Evolutionary conservation across 2,113 vertebrate species (phyloP).

Genomic region (Pandion haliaetus): DNA sequence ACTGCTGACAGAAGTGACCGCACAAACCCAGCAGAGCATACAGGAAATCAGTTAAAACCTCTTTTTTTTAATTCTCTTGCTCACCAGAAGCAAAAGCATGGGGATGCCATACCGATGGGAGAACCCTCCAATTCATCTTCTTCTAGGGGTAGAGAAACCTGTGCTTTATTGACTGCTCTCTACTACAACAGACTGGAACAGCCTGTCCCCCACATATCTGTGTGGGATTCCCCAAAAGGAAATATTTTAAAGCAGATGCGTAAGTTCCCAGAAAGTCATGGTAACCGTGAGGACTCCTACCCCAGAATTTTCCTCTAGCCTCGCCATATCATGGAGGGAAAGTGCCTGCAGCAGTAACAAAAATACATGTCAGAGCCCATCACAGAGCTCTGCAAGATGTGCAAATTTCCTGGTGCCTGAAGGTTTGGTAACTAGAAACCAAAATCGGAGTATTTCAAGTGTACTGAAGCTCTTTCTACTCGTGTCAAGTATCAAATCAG

Average conservation of each 20-base stretch:
- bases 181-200: neutral
- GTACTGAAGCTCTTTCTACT: neutral
- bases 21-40: neutral
- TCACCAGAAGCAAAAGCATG: neutral
- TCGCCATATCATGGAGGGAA: neutral
- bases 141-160: neutral
- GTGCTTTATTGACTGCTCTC: neutral
- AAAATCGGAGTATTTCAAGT: neutral
- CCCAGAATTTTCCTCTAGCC: neutral
- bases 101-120: neutral
- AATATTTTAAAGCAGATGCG: neutral
- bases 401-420: conserved; percentile 45
- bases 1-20: neutral
- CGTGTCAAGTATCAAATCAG: conserved; percentile 36
- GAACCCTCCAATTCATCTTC: neutral
- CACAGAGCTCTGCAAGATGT: conserved; percentile 25
- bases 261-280: neutral
- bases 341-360: conserved; percentile 44
- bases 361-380: conserved; percentile 42
- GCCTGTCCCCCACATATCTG: neutral
- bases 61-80: neutral
- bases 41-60: neutral
- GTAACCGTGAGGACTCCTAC: neutral
- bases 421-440: conserved; percentile 46
- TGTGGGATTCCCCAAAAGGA: neutral